Percentiles rank a stretch among this genome's conserved stretches.
These are phyloP conservation scores for Lanistes nyassanus DNA, from an alignment of 1,140 invertebrate genomes.

Conservation along the genomic window DNA sequence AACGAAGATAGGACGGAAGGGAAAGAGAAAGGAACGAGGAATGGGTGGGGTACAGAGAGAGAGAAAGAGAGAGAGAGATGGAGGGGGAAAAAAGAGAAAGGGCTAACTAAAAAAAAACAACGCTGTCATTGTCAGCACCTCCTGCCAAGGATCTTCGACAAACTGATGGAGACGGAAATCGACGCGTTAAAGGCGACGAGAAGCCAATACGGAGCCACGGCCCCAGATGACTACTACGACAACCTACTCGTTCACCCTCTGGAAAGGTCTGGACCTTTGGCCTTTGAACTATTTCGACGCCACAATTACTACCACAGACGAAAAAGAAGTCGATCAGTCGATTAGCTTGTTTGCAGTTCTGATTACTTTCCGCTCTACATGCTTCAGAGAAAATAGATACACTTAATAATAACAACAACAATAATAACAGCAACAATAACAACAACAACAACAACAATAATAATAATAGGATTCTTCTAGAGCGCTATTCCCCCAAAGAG, in stretches of 20 bases:
- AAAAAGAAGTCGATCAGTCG: no score
- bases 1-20: background rate
- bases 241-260: background rate
- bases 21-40: background rate
- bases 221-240: background rate
- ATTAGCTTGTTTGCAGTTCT: no score
- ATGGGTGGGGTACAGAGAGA: background rate
- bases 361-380: no score
- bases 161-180: background rate
- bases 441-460: background rate
- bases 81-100: no score
- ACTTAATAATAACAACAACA: no score
- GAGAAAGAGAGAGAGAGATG: constrained; percentile 6
- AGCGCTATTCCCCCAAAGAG: no score
- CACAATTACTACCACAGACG: no score
- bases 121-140: background rate
- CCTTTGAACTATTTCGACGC: no score
- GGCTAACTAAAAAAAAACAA: no score
- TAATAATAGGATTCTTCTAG: background rate
- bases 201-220: background rate
- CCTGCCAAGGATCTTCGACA: background rate
- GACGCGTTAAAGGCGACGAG: background rate
- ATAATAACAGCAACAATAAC: background rate
- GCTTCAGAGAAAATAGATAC: no score
- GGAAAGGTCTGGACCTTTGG: no score